phyloP scores from a whole-genome alignment of 2,113 vertebrate genomes.

The Triplophysa tibetana region DNA sequence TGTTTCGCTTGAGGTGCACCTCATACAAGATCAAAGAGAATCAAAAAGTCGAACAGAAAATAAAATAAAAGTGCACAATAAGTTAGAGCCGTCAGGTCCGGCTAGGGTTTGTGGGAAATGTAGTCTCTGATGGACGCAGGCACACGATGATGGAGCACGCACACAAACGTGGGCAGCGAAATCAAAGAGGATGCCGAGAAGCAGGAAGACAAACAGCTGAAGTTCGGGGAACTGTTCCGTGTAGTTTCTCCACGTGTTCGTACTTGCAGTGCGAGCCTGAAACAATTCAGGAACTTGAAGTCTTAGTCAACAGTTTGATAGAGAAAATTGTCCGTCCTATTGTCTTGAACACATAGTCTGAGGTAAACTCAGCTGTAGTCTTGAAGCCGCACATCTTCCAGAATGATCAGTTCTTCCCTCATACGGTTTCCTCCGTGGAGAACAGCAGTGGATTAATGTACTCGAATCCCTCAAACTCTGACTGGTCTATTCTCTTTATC shows the following conservation, averaged over 20 bases:
- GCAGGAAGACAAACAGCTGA: slow-evolving; percentile 70
- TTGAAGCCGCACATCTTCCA: slow-evolving; percentile 1
- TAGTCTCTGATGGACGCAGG: slow-evolving; percentile 59
- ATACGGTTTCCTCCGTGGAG: slow-evolving; percentile 93
- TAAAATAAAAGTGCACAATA: slow-evolving; percentile 70
- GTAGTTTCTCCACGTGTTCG: slow-evolving; percentile 49
- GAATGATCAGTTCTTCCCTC: slow-evolving; percentile 64
- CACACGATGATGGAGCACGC: slow-evolving; percentile 56
- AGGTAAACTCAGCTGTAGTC: slow-evolving; percentile 26
- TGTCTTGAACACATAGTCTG: slow-evolving; percentile 4
- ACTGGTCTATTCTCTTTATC: slow-evolving; percentile 98
- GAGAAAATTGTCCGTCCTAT: background rate
- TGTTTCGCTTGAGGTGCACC: slow-evolving; percentile 68
- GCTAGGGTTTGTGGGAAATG: slow-evolving; percentile 67
- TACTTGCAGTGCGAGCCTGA: slow-evolving; percentile 17
- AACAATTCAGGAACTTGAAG: slow-evolving; percentile 8
- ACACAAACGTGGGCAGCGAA: background rate
- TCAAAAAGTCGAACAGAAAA: slow-evolving; percentile 55
- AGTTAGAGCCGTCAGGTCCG: slow-evolving; percentile 70
- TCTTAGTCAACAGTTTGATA: slow-evolving; percentile 4
- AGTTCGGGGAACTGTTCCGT: slow-evolving; percentile 57
- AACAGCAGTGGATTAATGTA: slow-evolving; percentile 98
- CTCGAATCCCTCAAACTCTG: slow-evolving; percentile 97
- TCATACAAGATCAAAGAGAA: slow-evolving; percentile 60
- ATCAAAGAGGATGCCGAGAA: slow-evolving; percentile 37